A percentile compares a stretch with the other conserved stretches of the same genome.
phyloP scores from a whole-genome alignment of 2,113 vertebrate genomes.

The Ranitomeya imitator region DNA sequence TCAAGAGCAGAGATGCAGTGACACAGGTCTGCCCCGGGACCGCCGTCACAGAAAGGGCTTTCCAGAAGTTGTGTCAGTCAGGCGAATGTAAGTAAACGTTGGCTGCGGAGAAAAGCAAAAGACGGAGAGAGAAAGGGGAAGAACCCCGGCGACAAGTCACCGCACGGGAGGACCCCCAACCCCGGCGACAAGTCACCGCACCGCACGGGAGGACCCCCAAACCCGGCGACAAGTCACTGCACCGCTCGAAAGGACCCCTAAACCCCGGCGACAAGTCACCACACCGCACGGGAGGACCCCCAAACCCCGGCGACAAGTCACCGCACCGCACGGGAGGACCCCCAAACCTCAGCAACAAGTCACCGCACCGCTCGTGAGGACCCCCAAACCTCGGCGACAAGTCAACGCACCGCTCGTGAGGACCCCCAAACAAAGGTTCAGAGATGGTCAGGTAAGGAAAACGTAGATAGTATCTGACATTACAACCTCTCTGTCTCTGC shows the following conservation, averaged over 20 bases:
- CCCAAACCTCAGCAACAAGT: not conserved
- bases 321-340: no score
- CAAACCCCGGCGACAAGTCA: not conserved
- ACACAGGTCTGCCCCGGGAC: not conserved
- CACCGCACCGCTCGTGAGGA: no score
- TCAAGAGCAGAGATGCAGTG: slow-evolving; percentile 30
- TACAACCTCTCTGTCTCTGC: not conserved
- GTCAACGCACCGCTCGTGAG: not conserved
- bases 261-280: not conserved
- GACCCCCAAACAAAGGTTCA: slow-evolving; percentile 1
- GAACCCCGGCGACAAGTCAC: not conserved
- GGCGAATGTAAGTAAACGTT: not conserved
- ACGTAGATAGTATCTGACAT: not conserved
- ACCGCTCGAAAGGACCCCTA: not conserved
- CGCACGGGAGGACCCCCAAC: not conserved
- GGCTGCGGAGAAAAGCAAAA: not conserved
- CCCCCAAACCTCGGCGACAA: not conserved
- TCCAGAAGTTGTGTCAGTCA: not conserved
- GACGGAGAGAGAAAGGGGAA: slow-evolving; percentile 37
- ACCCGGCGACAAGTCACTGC: no score
- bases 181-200: no score
- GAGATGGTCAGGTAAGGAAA: slow-evolving; percentile 70
- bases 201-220: not conserved
- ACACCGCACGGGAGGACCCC: no score
- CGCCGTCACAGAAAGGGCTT: not conserved